Evolutionary conservation across 1,140 invertebrate genomes (phyloP), one percentile per base, ranked within the genome.

Genomic region (Zelostemma sp.): DNA sequence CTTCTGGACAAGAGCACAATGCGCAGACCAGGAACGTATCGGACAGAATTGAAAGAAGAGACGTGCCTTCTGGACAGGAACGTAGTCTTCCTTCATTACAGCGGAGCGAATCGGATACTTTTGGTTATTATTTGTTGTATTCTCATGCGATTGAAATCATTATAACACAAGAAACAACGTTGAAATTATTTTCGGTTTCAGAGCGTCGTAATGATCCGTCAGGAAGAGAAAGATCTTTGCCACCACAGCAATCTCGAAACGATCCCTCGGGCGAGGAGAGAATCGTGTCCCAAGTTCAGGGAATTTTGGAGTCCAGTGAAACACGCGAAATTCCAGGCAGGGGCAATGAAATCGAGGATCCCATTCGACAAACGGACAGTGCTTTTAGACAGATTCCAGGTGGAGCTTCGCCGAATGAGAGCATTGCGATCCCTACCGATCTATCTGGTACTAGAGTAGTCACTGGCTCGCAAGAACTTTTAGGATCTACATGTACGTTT

Each of bases 191-290:
- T n/a, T n/a, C n/a, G n/a, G 14, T 49, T 33, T n/a, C 75, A 28
- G 84, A 85, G 35, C 80, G 84, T 11, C 65, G 82, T 33, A 84
- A 84, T 11, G 83, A 84, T 77, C 84, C 83, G 0, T 82, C 83
- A 0, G 82, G 84, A 3, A 77, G 82, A 28, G 83, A 84, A 66
- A 66, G 79, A 33, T 77, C 78, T 4, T 21, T 84, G 1, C 77
- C 78, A 4, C 77, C 77, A 2, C 75, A 75, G 12, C 81, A 83
- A 48, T 78, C 80, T 6, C 69, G 84, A 3, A 85, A 85, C n/a
- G 80, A 85, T 68, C 83, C 84, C 0, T 81, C 84, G 0, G 83
- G 83, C 0, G 80, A 85, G 19, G 83, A 84, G 38, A 74, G 81
- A 38, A 51, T 50, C 9, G 49, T 74, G 8, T 8, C 60, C 3